Evolutionary conservation across 2,797 vertebrate species (phyloP).

Genomic region (Saguinus oedipus): DNA sequence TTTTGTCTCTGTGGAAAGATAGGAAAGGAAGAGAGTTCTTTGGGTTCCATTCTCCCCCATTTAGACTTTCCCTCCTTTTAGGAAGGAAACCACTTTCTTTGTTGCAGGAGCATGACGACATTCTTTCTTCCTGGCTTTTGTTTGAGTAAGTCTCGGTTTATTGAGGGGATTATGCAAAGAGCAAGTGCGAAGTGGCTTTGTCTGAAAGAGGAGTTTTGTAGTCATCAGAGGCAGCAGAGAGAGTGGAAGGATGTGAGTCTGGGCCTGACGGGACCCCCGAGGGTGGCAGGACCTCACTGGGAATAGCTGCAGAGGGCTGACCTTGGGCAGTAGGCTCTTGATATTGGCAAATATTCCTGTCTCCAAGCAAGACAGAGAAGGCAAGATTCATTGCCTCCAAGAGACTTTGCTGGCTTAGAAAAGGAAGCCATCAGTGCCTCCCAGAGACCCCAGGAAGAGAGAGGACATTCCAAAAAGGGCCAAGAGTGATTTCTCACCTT

Average conservation of each 20-base stretch:
- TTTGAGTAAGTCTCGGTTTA: conserved; percentile 33
- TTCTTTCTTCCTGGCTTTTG: conserved; percentile 52
- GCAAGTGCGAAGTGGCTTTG: background rate
- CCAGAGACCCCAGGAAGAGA: background rate
- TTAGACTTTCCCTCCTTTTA: background rate
- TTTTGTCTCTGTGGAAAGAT: background rate
- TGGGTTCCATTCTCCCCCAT: background rate
- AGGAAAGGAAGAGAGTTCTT: background rate
- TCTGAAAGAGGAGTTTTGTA: background rate
- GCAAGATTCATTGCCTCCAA: accelerated
- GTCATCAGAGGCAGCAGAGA: background rate
- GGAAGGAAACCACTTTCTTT: background rate
- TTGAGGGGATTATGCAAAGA: conserved; percentile 59
- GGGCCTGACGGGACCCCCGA: background rate
- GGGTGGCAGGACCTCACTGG: background rate
- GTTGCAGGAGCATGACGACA: background rate
- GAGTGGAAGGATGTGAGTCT: background rate
- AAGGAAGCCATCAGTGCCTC: background rate
- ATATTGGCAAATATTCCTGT: background rate
- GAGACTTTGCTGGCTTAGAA: background rate
- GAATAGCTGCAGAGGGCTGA: background rate
- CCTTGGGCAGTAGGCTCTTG: background rate
- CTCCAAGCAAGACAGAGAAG: background rate
- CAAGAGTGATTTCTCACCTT: background rate
- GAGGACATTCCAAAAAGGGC: background rate